A percentile compares a stretch with the other conserved stretches of the same genome.
Evolutionary conservation across 2,113 vertebrate species (phyloP).

Genomic region (Macaca nemestrina): DNA sequence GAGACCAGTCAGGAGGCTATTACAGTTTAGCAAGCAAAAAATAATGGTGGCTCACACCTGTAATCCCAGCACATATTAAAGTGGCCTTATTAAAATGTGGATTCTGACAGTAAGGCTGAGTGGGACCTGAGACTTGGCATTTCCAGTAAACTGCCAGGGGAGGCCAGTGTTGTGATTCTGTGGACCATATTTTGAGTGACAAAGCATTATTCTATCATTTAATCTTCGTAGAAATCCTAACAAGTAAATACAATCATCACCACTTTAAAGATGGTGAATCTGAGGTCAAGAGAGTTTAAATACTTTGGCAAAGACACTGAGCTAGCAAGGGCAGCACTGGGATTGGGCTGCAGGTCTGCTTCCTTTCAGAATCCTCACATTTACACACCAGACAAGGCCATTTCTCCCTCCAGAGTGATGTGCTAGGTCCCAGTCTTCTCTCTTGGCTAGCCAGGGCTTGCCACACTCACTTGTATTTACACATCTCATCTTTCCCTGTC

Average conservation of each 20-base stretch:
- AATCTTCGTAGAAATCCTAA: background rate
- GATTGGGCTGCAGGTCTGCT: no score
- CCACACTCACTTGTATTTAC: background rate
- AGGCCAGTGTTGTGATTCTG: background rate
- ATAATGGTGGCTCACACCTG: no score
- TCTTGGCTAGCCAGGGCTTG: background rate
- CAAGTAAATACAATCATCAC: background rate
- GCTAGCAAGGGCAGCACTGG: background rate
- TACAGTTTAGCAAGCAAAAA: background rate
- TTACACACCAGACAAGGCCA: background rate
- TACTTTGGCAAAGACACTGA: background rate
- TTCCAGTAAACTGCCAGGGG: background rate
- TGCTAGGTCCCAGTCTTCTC: background rate
- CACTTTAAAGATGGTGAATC: background rate
- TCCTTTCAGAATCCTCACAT: background rate
- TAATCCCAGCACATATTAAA: no score
- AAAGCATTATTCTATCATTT: background rate
- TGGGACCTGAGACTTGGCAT: background rate
- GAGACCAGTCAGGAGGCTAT: background rate
- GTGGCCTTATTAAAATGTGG: background rate
- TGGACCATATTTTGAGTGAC: background rate
- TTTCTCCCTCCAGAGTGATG: background rate
- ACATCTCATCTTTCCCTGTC: background rate
- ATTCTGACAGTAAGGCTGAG: background rate
- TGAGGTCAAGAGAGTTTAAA: background rate